Evolutionary conservation across 2,113 vertebrate genomes (phyloP), one percentile per base, ranked within the genome.

Genomic region (Tyrannus savana): DNA sequence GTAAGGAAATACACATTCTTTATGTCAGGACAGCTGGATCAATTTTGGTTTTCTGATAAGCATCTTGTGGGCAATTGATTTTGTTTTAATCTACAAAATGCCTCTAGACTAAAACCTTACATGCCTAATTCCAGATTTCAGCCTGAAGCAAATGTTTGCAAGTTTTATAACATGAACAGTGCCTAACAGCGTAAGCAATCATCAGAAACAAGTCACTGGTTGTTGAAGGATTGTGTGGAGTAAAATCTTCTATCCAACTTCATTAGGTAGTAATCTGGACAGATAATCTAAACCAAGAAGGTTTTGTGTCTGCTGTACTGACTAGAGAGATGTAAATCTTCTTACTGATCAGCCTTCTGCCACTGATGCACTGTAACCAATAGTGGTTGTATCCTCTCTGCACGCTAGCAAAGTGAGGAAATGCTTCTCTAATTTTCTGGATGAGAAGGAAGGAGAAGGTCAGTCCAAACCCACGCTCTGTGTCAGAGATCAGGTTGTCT

Each of bases 21-120:
- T 82, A 62, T 66, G 58, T 39, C 24, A 66, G 28, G 62, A 75
- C 78, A 95, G 89, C 4, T 16, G 62, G 81, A 96, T 94, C 87
- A 91, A 62, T 95, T 96, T 93, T 64, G 73, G 66, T 94, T 96
- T 97, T 93, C 78, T 96, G 94, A 94, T 96, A 96, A 89, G 78
- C 42, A 93, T 90, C 84, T 84, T 60, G 35, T 66, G 30, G 62
- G 67, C 78, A 79, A 95, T 80, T 87, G 89, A 79, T 95, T 93
- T 93, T 91, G 41, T 42, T 89, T 94, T 95, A 89, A 95, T 73
- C 77, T 95, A 16, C 53, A 86, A 91, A 87, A 73, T 1, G 18
- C 19, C 76, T 76, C 71, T 66, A 76, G 44, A 49, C 53, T 62
- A 50, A 89, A 95, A 76, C 56, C n/a, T 77, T 55, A 24, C 37